Conservation (phyloP, 1,140 invertebrate species). For the Bombus polaris region DNA sequence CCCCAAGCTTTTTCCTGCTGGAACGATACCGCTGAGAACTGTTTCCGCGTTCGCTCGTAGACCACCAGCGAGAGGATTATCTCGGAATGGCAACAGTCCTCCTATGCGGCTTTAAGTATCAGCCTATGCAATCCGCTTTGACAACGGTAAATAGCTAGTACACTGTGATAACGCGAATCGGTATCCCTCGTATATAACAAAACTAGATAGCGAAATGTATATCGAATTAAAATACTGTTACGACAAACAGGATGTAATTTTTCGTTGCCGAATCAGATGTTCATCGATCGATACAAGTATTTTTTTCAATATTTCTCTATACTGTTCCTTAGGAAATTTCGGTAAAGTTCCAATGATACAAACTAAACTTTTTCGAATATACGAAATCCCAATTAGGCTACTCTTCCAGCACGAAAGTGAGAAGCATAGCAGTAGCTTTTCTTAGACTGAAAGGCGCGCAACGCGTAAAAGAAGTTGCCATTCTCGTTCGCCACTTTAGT, state of each 20-base stretch:
- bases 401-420: neutral
- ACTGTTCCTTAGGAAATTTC: neutral
- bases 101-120: constrained; percentile 40
- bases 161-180: constrained; percentile 25
- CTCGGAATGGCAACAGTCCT: constrained; percentile 62
- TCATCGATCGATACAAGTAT: neutral
- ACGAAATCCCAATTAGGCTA: neutral
- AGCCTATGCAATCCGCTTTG: constrained; percentile 51
- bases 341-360: too few species aligned
- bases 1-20: neutral
- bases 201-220: neutral
- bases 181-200: neutral
- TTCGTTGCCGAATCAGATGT: too few species aligned
- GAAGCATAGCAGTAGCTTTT: neutral
- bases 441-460: too few species aligned
- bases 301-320: neutral
- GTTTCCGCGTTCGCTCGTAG: constrained; percentile 64
- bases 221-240: neutral
- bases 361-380: neutral
- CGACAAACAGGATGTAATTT: neutral
- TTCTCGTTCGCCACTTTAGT: constrained; percentile 33
- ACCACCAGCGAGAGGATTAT: constrained; percentile 67
- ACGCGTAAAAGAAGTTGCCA: constrained; percentile 36
- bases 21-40: constrained; percentile 9
- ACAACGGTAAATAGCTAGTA: constrained; percentile 62